These are phyloP conservation scores for Lerista edwardsae DNA, from an alignment of 2,797 vertebrate species.

Conservation along the genomic window DNA sequence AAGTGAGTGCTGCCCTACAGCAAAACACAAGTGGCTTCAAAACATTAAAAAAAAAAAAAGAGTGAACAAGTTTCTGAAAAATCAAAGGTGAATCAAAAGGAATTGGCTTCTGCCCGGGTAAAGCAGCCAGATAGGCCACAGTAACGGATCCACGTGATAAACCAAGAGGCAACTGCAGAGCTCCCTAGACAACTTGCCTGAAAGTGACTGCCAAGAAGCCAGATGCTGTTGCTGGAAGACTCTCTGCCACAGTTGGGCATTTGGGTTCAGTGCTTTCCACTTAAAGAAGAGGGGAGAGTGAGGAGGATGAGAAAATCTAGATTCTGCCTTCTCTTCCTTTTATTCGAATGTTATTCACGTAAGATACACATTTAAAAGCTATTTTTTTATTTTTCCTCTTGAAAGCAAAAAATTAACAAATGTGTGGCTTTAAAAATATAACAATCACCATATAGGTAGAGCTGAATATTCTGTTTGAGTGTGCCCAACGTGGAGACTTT, in stretches of 20 bases:
- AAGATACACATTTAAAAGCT: background rate
- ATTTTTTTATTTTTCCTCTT: slow-evolving; percentile 22
- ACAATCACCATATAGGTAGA: background rate
- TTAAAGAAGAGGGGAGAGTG: slow-evolving; percentile 72
- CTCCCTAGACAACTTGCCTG: slow-evolving; percentile 77
- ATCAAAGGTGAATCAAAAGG: slow-evolving; percentile 75
- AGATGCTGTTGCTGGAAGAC: slow-evolving; percentile 83
- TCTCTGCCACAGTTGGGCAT: slow-evolving; percentile 78
- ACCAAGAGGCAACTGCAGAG: slow-evolving; percentile 75
- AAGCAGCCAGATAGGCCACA: slow-evolving; percentile 77
- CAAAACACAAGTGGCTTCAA: slow-evolving; percentile 38
- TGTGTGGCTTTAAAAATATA: background rate
- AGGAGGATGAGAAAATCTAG: slow-evolving; percentile 59
- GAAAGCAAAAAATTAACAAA: background rate
- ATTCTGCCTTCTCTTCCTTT: slow-evolving; percentile 48
- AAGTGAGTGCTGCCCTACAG: slow-evolving; percentile 29
- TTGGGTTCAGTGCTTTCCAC: slow-evolving; percentile 78
- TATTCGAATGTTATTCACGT: slow-evolving; percentile 48
- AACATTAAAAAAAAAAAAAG: slow-evolving; percentile 54
- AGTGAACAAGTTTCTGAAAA: slow-evolving; percentile 62
- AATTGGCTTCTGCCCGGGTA: slow-evolving; percentile 70
- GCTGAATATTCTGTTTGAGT: slow-evolving; percentile 1
- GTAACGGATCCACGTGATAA: slow-evolving; percentile 77
- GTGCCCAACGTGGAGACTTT: background rate
- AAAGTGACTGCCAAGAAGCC: slow-evolving; percentile 79